Evolutionary conservation across 2,888 invertebrate species (phyloP).

Genomic region (Augochlorella aurata): DNA sequence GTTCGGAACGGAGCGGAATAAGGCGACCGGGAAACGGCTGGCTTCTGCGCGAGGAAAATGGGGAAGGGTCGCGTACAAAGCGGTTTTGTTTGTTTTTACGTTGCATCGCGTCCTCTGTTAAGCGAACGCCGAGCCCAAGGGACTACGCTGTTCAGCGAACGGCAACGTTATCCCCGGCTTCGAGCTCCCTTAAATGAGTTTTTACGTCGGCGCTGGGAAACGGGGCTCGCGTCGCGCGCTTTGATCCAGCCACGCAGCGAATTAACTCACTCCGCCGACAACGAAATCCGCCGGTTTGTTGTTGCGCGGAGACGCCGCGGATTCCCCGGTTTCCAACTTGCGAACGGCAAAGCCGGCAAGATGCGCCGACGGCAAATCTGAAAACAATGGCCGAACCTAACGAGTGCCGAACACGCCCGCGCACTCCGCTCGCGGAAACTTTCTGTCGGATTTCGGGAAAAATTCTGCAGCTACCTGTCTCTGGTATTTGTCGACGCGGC

Average conservation of each 20-base stretch:
- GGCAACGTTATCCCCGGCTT: slow-evolving; percentile 3
- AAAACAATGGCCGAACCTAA: not conserved
- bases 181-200: slow-evolving; percentile 28
- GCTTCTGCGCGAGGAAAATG: not conserved
- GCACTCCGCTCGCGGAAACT: not conserved
- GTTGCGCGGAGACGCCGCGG: not conserved
- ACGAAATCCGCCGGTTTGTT: not conserved
- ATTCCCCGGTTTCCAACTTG: not conserved
- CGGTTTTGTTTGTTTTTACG: slow-evolving; percentile 12
- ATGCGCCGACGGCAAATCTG: not conserved
- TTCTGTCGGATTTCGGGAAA: not conserved
- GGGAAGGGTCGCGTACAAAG: slow-evolving; percentile 4
- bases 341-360: not conserved
- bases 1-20: not conserved
- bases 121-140: slow-evolving; percentile 16
- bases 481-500: not conserved
- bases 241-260: slow-evolving; percentile 14
- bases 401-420: not conserved
- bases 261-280: not conserved
- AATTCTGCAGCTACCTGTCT: not conserved
- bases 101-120: not conserved
- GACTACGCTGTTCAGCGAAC: slow-evolving; percentile 15
- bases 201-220: slow-evolving; percentile 9
- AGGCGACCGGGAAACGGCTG: not conserved
- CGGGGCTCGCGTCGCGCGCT: slow-evolving; percentile 2